These are phyloP conservation scores for Bryconaethiops microstoma DNA, from an alignment of 2,797 vertebrate genomes.

Conservation along the genomic window DNA sequence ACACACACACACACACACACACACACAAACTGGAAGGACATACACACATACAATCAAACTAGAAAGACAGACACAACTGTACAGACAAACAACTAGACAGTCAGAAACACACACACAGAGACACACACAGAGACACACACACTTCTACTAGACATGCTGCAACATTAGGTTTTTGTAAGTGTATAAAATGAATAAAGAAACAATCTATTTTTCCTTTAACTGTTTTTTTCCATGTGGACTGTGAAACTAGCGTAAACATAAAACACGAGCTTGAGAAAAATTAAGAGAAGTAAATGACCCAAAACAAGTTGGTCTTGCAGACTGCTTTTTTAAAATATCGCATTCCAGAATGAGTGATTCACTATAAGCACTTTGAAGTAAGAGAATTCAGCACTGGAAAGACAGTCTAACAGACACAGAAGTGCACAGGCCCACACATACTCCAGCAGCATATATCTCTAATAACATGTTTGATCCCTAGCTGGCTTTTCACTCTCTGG, in stretches of 20 bases:
- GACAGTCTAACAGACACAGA: conserved; percentile 10
- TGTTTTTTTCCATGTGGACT: not conserved
- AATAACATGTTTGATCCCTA: conserved; percentile 50
- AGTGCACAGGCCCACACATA: conserved; percentile 5
- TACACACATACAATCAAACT: too few relatives aligned
- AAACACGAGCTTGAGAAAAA: not conserved
- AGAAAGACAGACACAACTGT: not conserved
- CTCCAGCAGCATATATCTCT: conserved; percentile 32
- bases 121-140: not conserved
- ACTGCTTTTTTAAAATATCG: conserved; percentile 21
- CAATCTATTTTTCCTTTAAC: not conserved
- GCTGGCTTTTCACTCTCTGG: conserved; percentile 44
- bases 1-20: not conserved
- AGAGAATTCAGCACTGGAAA: conserved; percentile 3
- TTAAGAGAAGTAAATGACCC: not conserved
- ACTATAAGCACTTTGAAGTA: conserved; percentile 11
- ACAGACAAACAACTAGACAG: not conserved
- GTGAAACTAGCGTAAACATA: too few relatives aligned
- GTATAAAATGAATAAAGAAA: not conserved
- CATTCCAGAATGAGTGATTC: not conserved
- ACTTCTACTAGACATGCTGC: not conserved
- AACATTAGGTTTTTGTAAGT: not conserved
- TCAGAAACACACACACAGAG: not conserved
- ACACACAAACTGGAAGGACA: not conserved
- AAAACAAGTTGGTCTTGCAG: not conserved